Evolutionary conservation across 2,113 vertebrate species (phyloP).

Genomic region (Nibea albiflora): DNA sequence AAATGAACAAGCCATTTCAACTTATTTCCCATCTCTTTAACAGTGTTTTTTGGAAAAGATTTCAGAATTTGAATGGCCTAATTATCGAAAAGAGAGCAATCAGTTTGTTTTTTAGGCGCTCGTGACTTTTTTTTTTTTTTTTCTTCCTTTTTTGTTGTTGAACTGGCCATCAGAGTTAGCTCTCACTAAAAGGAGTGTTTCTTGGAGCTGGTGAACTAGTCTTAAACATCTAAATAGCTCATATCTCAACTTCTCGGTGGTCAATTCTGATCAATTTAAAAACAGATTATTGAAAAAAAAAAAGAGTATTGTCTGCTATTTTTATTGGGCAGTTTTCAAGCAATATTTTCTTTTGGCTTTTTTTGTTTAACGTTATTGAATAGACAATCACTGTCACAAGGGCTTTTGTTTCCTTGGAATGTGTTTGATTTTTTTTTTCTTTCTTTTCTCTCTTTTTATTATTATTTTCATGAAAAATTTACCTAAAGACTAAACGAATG

Average conservation of each 20-base stretch:
- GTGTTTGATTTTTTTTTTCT: conserved; percentile 62
- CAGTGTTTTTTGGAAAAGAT: conserved; percentile 67
- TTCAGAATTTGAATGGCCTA: conserved; percentile 71
- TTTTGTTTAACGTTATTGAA: conserved; percentile 74
- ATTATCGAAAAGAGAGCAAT: conserved; percentile 63
- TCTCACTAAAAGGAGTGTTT: conserved; percentile 49
- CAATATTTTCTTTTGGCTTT: conserved; percentile 78
- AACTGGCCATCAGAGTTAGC: conserved; percentile 58
- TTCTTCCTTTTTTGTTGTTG: conserved; percentile 46
- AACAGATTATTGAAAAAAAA: conserved; percentile 28
- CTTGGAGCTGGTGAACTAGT: conserved; percentile 68
- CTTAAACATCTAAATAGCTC: conserved; percentile 66
- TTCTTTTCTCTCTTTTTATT: background rate
- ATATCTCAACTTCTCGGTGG: conserved; percentile 60
- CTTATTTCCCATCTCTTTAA: conserved; percentile 80
- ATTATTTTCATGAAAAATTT: conserved; percentile 60
- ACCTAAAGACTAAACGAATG: conserved; percentile 81
- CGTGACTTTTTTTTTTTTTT: conserved; percentile 21
- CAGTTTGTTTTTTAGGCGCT: conserved; percentile 48
- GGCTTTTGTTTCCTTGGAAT: conserved; percentile 86
- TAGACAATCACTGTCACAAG: conserved; percentile 88
- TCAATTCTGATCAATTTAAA: conserved; percentile 66
- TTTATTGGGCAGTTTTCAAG: conserved; percentile 79
- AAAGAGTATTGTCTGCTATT: conserved; percentile 64
- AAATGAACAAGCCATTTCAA: conserved; percentile 85